These are phyloP conservation scores for Acanthurus tractus DNA, from an alignment of 2,797 vertebrate genomes.

Conservation along the genomic window DNA sequence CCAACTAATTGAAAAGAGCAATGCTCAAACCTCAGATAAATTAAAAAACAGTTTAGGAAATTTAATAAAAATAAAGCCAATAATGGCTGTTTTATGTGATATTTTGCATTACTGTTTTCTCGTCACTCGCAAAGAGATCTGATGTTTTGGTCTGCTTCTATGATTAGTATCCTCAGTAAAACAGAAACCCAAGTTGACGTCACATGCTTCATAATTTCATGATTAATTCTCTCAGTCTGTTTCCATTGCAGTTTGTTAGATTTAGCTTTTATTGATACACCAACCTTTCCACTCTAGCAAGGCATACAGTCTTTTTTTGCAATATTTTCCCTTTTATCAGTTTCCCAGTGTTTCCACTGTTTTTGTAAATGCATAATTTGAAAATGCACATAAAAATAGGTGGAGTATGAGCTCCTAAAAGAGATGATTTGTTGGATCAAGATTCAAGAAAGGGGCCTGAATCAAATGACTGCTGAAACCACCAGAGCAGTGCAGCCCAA, in stretches of 20 bases:
- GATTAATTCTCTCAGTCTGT: neutral
- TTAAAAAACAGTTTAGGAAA: neutral
- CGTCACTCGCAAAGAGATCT: neutral
- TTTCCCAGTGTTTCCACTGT: neutral
- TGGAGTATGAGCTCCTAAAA: slow-evolving; percentile 3
- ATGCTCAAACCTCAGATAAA: neutral
- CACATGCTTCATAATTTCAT: neutral
- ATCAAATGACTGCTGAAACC: slow-evolving; percentile 40
- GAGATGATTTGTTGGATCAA: slow-evolving; percentile 21
- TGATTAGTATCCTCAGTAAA: neutral
- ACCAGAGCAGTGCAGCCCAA: slow-evolving; percentile 43
- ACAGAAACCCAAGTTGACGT: neutral
- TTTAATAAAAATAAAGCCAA: neutral
- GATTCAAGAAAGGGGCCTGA: slow-evolving; percentile 14
- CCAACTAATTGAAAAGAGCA: neutral
- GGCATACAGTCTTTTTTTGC: neutral
- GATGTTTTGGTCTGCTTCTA: neutral
- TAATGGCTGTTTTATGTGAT: neutral
- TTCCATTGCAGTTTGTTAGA: slow-evolving; percentile 4
- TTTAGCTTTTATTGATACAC: slow-evolving; percentile 3
- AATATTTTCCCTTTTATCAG: neutral
- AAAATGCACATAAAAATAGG: slow-evolving; percentile 9
- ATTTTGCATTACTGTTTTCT: neutral
- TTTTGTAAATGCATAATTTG: neutral
- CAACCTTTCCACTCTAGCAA: neutral